phyloP scores from a whole-genome alignment of 2,888 invertebrate genomes.

The Pollenia griseotomentosa region DNA sequence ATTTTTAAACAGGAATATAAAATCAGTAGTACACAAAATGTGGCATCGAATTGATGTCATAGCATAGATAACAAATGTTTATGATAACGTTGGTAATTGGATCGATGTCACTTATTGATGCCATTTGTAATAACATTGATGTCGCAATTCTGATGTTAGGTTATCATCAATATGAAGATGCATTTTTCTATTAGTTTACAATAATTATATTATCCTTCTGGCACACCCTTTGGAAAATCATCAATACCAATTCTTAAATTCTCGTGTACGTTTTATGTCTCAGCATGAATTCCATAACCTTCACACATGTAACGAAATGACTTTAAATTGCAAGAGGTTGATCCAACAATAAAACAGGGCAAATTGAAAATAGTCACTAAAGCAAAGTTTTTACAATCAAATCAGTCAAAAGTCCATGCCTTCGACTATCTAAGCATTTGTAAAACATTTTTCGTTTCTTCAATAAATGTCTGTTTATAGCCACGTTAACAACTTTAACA shows the following conservation, averaged over 20 bases:
- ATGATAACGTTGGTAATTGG: no score
- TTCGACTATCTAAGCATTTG: background rate
- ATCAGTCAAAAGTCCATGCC: constrained; percentile 19
- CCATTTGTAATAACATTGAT: no score
- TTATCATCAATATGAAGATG: no score
- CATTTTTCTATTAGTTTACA: no score
- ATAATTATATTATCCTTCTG: background rate
- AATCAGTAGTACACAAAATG: no score
- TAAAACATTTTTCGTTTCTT: constrained; percentile 56
- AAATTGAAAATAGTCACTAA: background rate
- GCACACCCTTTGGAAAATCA: background rate
- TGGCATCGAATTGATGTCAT: no score
- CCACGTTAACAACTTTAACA: constrained; percentile 47
- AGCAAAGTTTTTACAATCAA: constrained; percentile 18
- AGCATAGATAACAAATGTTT: no score
- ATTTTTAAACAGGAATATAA: no score
- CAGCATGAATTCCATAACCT: background rate
- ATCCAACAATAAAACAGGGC: background rate
- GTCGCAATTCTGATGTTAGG: no score
- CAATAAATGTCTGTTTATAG: constrained; percentile 42
- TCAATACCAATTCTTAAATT: background rate
- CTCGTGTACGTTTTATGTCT: background rate
- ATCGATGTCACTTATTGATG: no score
- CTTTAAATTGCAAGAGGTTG: constrained; percentile 13
- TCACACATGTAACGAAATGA: constrained; percentile 11